Evolutionary conservation across 2,113 vertebrate genomes (phyloP), one percentile per base, ranked within the genome.

Genomic region (Piprites chloris): DNA sequence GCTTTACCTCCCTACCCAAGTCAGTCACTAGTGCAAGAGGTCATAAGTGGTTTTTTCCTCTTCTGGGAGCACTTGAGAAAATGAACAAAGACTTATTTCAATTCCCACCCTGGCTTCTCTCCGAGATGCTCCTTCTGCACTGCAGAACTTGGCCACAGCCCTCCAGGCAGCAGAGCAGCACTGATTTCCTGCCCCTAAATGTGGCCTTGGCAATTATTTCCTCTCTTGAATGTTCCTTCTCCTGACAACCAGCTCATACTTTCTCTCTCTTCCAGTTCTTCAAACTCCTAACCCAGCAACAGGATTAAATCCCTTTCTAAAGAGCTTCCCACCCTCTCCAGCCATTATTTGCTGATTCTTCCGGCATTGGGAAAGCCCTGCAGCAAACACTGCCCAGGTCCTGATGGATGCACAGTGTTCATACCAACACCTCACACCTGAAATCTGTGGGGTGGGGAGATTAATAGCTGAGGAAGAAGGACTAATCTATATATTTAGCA

Each of bases 71-170:
- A 44, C 24, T 78, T 77, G 27, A 80, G 89, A 66, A 75, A 87
- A 84, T 9, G 81, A 92, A 94, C 86, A 90, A 92, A 94, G 92
- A 7, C 67, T 76, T 61, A 46, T 52, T 89, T 89, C 20, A 87
- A 44, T 58, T 95, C 82, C 47, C n/a, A 52, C 19, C 37, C 81
- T 95, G 94, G 81, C 89, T 89, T 20, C 73, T n/a, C 47, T 92
- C 77, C 13, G 15, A 87, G 73, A 72, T 66, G 63, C 52, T 74
- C 81, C 69, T 63, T 81, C 14, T 75, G 62, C 67, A 28, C 26
- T 23, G 52, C 68, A 75, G 77, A 65, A 75, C 72, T 89, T 79
- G 81, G 92, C 92, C 74, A 61, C 71, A 68, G 59, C 66, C 6
- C 15, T 41, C 17, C 65, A 52, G 55, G 13, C 67, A 71, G 47